Evolutionary conservation across 2,888 invertebrate genomes (phyloP).

Genomic region (Lucinisca nassula): DNA sequence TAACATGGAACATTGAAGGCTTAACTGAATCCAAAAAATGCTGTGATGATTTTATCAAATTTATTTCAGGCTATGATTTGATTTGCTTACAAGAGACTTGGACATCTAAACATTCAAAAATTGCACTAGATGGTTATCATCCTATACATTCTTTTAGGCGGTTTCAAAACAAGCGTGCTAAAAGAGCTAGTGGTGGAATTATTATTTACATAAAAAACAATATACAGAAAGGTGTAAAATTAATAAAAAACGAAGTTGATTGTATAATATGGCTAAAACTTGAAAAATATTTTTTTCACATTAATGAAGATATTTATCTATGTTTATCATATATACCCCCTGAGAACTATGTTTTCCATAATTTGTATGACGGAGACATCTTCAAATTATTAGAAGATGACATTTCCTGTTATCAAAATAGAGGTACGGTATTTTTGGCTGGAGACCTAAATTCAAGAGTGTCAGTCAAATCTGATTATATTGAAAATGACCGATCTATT

Average conservation of each 20-base stretch:
- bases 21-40: background rate
- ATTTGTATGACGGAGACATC: too few species aligned
- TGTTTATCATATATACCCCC: background rate
- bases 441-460: too few species aligned
- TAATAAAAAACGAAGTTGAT: background rate
- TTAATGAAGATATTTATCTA: background rate
- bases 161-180: background rate
- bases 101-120: slow-evolving; percentile 13
- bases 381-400: too few species aligned
- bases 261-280: background rate
- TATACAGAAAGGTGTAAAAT: background rate
- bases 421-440: too few species aligned
- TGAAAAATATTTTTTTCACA: background rate
- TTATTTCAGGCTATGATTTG: background rate
- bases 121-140: background rate
- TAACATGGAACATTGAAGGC: slow-evolving; percentile 15
- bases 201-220: background rate
- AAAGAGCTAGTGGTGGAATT: background rate
- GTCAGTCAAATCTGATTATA: too few species aligned
- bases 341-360: too few species aligned
- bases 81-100: background rate
- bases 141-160: slow-evolving; percentile 19
- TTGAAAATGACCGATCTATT: too few species aligned
- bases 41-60: background rate
- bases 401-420: too few species aligned